Evolutionary conservation across 2,113 vertebrate species (phyloP), one percentile per base, ranked within the genome.

Genomic region (Sander lucioperca): DNA sequence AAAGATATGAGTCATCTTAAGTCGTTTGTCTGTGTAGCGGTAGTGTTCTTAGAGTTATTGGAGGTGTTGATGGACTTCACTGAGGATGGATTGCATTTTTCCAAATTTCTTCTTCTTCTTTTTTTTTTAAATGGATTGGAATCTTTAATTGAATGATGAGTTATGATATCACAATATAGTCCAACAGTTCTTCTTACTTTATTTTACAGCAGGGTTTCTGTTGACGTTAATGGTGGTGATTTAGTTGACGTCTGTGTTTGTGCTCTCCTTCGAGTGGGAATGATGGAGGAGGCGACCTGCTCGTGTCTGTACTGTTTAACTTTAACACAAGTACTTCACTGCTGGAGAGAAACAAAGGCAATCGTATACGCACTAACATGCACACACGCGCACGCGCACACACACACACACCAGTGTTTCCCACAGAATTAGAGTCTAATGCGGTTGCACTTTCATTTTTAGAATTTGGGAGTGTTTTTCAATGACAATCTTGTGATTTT

Each of bases 261-360:
- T 85, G 56, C 56, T 86, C 80, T 67, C 16, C 76, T 45, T 27
- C 7, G 1, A 75, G 79, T 77, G 63, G 43, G 64, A 82, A 86
- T 88, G 86, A 92, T 88, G 84, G 74, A 92, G 80, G 84, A 88
- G 79, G 66, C 30, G 86, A 86, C 80, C 63, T 86, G 73, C 62
- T 77, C 77, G 80, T 43, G 79, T 88, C 82, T 89, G 75, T 45
- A 74, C 82, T 92, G 86, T 92, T 92, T 93, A 90, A 84, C 82
- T 90, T 88, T 83, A 86, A 86, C 75, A 81, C 74, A 82, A 90
- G 86, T 61, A 27, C 68, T 86, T 68, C 58, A 66, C 56, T 3
- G 39, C 71, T 19, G 4, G 50, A 82, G 45, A 74, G 89, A 84
- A 64, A 84, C 79, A 81, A 65, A 80, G 48, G 27, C 53, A 30